A percentile compares a stretch with the other conserved stretches of the same genome.
These are phyloP conservation scores for Drosophila kambysellisi DNA, from an alignment of 2,888 invertebrate genomes.

Conservation along the genomic window DNA sequence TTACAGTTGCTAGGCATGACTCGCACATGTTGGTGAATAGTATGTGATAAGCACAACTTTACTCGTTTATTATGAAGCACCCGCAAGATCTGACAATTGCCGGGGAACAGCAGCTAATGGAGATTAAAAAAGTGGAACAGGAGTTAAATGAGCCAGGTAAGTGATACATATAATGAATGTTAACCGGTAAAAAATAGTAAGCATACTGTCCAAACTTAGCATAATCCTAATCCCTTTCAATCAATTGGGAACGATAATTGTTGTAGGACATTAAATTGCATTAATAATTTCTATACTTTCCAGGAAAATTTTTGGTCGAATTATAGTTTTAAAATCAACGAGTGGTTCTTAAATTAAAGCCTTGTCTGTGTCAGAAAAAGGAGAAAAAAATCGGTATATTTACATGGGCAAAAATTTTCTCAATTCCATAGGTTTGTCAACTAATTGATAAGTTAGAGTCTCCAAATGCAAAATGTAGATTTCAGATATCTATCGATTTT, in stretches of 20 bases:
- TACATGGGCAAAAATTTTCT: no score
- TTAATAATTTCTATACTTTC: not conserved
- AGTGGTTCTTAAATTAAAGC: not conserved
- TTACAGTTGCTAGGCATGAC: constrained; percentile 59
- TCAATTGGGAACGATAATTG: not conserved
- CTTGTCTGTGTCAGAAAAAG: not conserved
- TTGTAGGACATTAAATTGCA: not conserved
- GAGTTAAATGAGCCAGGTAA: constrained; percentile 75
- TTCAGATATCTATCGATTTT: not conserved
- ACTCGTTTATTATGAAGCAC: constrained; percentile 74
- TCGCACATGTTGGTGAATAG: constrained; percentile 36
- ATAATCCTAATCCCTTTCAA: not conserved
- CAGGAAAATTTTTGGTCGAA: not conserved
- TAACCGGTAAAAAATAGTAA: no score
- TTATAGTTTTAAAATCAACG: not conserved
- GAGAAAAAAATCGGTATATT: no score
- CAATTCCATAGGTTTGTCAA: no score
- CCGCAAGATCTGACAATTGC: constrained; percentile 67
- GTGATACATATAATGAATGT: constrained; percentile 8
- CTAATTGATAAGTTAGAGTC: not conserved
- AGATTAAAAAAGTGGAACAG: constrained; percentile 66
- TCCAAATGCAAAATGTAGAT: not conserved
- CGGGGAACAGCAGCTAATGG: constrained; percentile 66
- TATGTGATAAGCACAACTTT: constrained; percentile 32
- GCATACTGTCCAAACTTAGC: not conserved